phyloP scores from a whole-genome alignment of 1,140 invertebrate genomes.

The Triops cancriformis region DNA sequence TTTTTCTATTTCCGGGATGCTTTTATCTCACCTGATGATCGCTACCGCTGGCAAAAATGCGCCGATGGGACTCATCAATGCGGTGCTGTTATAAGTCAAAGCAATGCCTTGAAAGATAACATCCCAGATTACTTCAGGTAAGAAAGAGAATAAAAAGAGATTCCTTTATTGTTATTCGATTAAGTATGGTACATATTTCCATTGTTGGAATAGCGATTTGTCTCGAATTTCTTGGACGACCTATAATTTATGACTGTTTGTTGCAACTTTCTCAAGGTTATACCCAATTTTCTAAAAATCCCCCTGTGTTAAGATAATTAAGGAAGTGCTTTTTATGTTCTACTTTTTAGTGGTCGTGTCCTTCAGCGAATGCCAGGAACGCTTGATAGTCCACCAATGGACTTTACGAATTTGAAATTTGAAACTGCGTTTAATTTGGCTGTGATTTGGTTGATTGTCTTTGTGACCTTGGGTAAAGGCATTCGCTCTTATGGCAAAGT shows the following conservation, averaged over 20 bases:
- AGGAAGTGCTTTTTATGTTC: neutral
- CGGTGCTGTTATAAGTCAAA: neutral
- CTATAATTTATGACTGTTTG: too few relatives aligned
- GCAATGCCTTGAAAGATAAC: slow-evolving; percentile 45
- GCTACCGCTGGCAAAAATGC: slow-evolving; percentile 69
- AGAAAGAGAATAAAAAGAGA: slow-evolving; percentile 24
- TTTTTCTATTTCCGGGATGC: slow-evolving; percentile 81
- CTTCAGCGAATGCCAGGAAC: slow-evolving; percentile 59
- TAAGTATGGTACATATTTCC: too few relatives aligned
- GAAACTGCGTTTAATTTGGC: slow-evolving; percentile 81
- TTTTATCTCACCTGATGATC: slow-evolving; percentile 69
- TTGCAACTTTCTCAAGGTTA: too few relatives aligned
- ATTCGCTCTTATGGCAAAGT: slow-evolving; percentile 76
- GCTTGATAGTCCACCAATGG: slow-evolving; percentile 40
- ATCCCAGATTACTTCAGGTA: slow-evolving; percentile 59
- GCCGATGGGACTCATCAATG: slow-evolving; percentile 19
- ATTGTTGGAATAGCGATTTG: too few relatives aligned
- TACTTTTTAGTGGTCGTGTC: slow-evolving; percentile 57
- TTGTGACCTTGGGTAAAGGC: slow-evolving; percentile 80
- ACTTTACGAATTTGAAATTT: slow-evolving; percentile 58
- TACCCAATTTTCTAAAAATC: neutral
- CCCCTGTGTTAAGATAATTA: too few relatives aligned
- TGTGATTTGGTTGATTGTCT: slow-evolving; percentile 82
- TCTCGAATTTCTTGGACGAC: too few relatives aligned
- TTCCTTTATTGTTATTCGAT: neutral